Conservation (phyloP, 2,888 invertebrate genomes). For the Troides aeacus region DNA sequence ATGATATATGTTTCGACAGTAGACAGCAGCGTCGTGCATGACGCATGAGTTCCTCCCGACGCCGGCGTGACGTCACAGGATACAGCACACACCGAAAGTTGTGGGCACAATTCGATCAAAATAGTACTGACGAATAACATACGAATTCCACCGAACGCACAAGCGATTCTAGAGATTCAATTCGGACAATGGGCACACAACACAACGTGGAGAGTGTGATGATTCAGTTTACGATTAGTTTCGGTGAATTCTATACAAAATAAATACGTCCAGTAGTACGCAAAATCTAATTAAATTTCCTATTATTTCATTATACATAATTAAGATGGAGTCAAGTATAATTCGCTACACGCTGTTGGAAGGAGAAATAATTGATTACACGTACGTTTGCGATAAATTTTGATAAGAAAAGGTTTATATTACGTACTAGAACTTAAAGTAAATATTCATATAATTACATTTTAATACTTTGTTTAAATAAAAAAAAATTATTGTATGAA, state of each 20-base stretch:
- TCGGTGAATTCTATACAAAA: not conserved
- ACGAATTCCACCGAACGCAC: slow-evolving; percentile 54
- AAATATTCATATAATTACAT: too few species aligned
- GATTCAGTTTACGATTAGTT: not conserved
- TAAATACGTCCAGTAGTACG: not conserved
- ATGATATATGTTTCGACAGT: slow-evolving; percentile 27
- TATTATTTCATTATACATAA: too few species aligned
- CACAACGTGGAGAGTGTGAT: not conserved
- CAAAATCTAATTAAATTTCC: too few species aligned
- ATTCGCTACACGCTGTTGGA: too few species aligned
- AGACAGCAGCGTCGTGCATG: slow-evolving; percentile 44
- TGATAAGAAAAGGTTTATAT: too few species aligned
- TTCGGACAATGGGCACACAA: slow-evolving; percentile 28
- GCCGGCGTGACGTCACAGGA: slow-evolving; percentile 56
- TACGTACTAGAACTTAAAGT: too few species aligned
- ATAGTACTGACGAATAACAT: slow-evolving; percentile 70
- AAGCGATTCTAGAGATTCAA: slow-evolving; percentile 54
- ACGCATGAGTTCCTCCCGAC: slow-evolving; percentile 22
- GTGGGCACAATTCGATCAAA: slow-evolving; percentile 61
- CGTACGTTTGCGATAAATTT: too few species aligned
- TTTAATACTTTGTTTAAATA: too few species aligned
- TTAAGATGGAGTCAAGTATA: too few species aligned
- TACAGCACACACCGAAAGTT: slow-evolving; percentile 43
- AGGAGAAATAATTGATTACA: too few species aligned
- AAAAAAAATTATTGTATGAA: too few species aligned